Percentiles rank a stretch among this genome's conserved stretches.
Conservation (phyloP, 2,113 vertebrate species). For the Lichenostomus cassidix region DNA sequence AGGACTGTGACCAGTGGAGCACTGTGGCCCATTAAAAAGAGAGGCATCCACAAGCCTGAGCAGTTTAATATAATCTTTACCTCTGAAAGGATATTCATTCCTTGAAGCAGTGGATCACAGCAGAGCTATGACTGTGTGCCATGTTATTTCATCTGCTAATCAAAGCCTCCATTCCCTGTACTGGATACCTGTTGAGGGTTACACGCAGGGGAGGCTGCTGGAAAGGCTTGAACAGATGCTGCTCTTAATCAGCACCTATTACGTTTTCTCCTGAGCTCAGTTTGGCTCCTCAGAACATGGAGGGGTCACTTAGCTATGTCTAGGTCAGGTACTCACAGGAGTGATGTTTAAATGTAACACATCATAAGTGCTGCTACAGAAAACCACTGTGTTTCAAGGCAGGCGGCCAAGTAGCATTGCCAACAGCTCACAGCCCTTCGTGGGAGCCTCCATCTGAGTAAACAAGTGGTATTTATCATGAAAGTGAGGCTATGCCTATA, state of each 20-base stretch:
- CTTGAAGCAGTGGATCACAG: neutral
- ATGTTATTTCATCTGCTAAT: neutral
- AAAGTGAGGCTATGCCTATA: neutral
- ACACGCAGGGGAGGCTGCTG: neutral
- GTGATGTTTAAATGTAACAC: neutral
- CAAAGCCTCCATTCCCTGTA: neutral
- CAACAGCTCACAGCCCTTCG: neutral
- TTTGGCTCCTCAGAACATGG: neutral
- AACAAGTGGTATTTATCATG: constrained; percentile 25
- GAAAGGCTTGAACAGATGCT: neutral
- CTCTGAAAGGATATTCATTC: neutral
- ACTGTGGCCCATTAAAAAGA: neutral
- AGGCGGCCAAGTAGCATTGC: neutral
- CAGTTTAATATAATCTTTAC: neutral
- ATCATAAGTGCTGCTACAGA: neutral
- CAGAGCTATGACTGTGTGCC: neutral
- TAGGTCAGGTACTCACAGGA: neutral
- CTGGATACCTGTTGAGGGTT: neutral
- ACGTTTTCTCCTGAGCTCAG: neutral
- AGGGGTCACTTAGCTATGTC: neutral
- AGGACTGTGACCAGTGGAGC: neutral
- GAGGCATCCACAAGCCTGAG: neutral
- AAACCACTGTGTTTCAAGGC: neutral
- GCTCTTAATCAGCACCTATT: neutral
- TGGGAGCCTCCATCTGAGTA: neutral